phyloP scores from a whole-genome alignment of 2,888 invertebrate species.

The Acanthosepion lycidas region DNA sequence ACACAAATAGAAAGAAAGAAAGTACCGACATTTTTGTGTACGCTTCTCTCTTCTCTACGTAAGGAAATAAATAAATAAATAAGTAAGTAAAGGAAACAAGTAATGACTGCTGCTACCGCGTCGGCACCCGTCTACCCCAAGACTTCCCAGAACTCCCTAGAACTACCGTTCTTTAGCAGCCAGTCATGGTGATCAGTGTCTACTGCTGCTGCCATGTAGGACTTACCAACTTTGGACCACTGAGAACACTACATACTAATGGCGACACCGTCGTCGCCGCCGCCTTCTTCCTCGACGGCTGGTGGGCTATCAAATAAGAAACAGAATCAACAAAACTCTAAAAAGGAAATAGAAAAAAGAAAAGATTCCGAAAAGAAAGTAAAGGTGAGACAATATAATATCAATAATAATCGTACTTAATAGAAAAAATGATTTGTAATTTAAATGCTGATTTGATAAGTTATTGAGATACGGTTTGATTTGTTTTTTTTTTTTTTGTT shows the following conservation, averaged over 20 bases:
- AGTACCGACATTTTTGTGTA: not conserved
- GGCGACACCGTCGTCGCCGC: constrained; percentile 13
- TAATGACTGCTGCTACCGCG: not conserved
- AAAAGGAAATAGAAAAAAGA: not conserved
- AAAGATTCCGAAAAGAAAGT: not conserved
- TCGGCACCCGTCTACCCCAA: constrained; percentile 17
- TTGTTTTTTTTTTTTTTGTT: too few species aligned
- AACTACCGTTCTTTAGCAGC: not conserved
- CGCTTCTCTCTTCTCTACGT: not conserved
- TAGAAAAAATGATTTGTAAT: too few species aligned
- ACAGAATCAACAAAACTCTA: not conserved
- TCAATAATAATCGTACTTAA: not conserved
- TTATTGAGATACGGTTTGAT: too few species aligned
- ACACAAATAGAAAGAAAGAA: not conserved
- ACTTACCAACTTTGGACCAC: constrained; percentile 33
- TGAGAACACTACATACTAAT: not conserved
- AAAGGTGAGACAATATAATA: not conserved
- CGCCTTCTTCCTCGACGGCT: constrained; percentile 33
- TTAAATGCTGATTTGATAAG: too few species aligned
- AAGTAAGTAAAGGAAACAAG: not conserved
- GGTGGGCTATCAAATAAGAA: constrained; percentile 20
- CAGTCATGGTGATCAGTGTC: constrained; percentile 23
- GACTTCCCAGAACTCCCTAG: constrained; percentile 33
- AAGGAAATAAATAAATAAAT: not conserved
- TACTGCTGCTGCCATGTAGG: constrained; percentile 33